Evolutionary conservation across 2,113 vertebrate species (phyloP).

Genomic region (Bubalus kerabau): DNA sequence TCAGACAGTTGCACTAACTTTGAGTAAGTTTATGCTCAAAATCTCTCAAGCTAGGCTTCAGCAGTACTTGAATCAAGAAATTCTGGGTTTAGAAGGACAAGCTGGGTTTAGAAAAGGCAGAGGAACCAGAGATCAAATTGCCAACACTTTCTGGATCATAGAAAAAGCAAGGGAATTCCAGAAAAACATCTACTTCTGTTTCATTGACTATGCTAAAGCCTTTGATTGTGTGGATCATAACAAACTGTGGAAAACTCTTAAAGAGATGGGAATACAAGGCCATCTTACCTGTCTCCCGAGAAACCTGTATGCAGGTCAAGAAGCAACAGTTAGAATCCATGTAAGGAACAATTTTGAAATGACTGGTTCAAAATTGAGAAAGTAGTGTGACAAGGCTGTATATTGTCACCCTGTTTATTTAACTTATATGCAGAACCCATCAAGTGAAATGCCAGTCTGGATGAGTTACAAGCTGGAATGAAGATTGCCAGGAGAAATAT

Average conservation of each 20-base stretch:
- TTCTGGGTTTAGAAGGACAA: neutral
- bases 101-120: neutral
- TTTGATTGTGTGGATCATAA: neutral
- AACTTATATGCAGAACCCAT: neutral
- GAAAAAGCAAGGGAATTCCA: neutral
- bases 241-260: neutral
- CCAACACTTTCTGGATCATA: neutral
- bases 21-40: neutral
- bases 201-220: neutral
- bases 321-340: neutral
- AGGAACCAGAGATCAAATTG: neutral
- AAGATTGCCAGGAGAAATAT: neutral
- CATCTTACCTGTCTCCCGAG: neutral
- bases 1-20: neutral
- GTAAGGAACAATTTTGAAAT: neutral
- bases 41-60: neutral
- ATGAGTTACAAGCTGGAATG: neutral
- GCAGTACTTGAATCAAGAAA: neutral
- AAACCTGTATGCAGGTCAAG: neutral
- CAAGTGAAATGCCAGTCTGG: fast-evolving
- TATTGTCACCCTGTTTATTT: neutral
- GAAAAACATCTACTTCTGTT: neutral
- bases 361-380: neutral
- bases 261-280: neutral
- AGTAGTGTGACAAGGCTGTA: neutral